Base-by-base conservation (phyloP, 1,140 invertebrate species). In the Mercenaria mercenaria region DNA sequence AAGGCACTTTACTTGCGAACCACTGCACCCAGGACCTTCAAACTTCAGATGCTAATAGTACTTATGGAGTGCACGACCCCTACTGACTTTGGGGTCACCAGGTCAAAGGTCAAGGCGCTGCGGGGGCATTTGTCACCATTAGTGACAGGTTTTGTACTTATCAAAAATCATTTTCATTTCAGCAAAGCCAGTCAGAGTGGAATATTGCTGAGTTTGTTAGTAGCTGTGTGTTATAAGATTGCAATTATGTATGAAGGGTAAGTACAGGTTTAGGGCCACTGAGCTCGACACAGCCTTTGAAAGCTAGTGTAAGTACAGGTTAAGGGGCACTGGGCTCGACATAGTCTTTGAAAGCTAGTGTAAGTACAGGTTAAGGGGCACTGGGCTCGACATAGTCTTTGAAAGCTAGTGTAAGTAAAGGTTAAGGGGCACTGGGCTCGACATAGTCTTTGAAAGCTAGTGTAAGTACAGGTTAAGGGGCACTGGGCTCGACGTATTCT, bases 171-270 rank as follows among this genome's bases (percentile, higher is more conserved):
- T 85, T 79, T 61, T 77, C n/a, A 23, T 84, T 89, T 76, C 88
- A 89, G 88, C 23, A 89, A 89, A 74, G 79, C 88, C n/a, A 89
- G 88, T 61, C 88, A 59, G 41, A 47, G 79, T 43, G 88, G 88
- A n/a, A 76, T 89, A 47, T 26, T 89, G 32, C 39, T 89, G 26
- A 89, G 69, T 39, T 50, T 74, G 10, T 10, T 82, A 18, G 80
- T 89, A 13, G 79, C 50, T 23, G 37, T 83, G 10, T 89, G 88
- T 83, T 89, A 89, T 50, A 89, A 82, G 41, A 83, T 89, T 41
- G 88, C 88, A 37, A 81, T 83, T 23, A 29, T 18, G 32, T 89
- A 76, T 77, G 88, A 89, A 59, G 80, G 88, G 88, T 89, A 89
- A 77, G 88, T 67, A 39, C 26, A 32, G 13, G 23, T 26, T 26